Evolutionary conservation across 1,140 invertebrate species (phyloP).

Genomic region (Drosophila carrolli): DNA sequence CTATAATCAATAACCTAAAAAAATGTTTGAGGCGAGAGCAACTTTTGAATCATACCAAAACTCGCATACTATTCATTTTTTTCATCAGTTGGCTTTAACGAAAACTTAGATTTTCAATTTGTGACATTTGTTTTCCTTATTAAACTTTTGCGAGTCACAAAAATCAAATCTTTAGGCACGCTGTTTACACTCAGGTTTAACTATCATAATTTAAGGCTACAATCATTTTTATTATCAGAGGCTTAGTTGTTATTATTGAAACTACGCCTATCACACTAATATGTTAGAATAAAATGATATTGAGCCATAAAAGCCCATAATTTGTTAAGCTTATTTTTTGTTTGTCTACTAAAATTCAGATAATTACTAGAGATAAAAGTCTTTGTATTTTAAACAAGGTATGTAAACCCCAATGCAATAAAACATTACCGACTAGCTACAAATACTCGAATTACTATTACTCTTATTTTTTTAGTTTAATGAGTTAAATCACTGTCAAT

Average conservation of each 20-base stretch:
- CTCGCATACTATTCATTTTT: slow-evolving; percentile 7
- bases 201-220: slow-evolving; percentile 2
- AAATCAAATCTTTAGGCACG: too few relatives aligned
- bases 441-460: neutral
- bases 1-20: slow-evolving; percentile 65
- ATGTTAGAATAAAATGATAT: neutral
- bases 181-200: too few relatives aligned
- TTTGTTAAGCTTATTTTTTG: neutral
- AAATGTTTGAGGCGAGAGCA: slow-evolving; percentile 38
- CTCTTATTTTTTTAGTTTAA: neutral
- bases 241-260: slow-evolving; percentile 19
- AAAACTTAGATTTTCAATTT: slow-evolving; percentile 1
- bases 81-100: neutral
- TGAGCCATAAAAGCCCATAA: neutral
- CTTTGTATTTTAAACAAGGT: neutral
- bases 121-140: neutral
- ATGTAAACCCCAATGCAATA: too few relatives aligned
- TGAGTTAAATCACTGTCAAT: neutral
- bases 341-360: neutral
- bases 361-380: neutral
- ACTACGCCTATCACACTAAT: slow-evolving; percentile 1
- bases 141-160: neutral
- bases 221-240: slow-evolving; percentile 22
- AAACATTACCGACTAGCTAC: too few relatives aligned
- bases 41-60: slow-evolving; percentile 19